Evolutionary conservation across 2,888 invertebrate species (phyloP).

Genomic region (Aphodius sticticus): DNA sequence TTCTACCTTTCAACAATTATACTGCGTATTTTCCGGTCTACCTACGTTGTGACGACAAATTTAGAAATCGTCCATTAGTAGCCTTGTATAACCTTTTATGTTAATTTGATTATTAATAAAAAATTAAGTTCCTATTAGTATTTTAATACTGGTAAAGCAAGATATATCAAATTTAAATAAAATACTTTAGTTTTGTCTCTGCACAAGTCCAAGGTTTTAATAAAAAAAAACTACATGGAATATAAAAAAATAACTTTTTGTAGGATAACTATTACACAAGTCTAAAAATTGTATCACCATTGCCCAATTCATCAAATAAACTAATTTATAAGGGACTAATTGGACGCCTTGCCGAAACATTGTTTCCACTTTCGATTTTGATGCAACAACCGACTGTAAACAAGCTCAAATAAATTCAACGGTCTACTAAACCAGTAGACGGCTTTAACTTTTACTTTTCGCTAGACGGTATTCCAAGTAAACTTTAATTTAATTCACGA

Average conservation of each 20-base stretch:
- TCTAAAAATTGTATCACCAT: background rate
- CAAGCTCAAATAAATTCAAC: background rate
- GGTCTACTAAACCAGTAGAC: background rate
- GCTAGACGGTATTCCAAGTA: background rate
- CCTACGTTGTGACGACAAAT: background rate
- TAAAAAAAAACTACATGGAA: too few species aligned
- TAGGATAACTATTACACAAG: too few species aligned
- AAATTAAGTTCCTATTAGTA: background rate
- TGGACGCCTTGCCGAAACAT: background rate
- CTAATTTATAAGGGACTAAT: background rate
- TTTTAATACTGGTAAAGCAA: background rate
- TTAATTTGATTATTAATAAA: too few species aligned
- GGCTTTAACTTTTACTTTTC: background rate
- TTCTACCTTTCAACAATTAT: background rate
- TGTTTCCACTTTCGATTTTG: background rate
- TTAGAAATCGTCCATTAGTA: background rate
- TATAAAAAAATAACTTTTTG: too few species aligned
- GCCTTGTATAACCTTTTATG: background rate
- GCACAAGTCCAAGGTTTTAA: too few species aligned
- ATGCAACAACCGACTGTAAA: background rate
- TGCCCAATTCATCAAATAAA: background rate
- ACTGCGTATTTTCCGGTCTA: background rate
- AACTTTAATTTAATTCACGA: background rate
- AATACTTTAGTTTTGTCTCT: too few species aligned
- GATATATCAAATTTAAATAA: too few species aligned